A percentile compares a stretch with the other conserved stretches of the same genome.
phyloP scores from a whole-genome alignment of 2,113 vertebrate species.

The Microtus pennsylvanicus region DNA sequence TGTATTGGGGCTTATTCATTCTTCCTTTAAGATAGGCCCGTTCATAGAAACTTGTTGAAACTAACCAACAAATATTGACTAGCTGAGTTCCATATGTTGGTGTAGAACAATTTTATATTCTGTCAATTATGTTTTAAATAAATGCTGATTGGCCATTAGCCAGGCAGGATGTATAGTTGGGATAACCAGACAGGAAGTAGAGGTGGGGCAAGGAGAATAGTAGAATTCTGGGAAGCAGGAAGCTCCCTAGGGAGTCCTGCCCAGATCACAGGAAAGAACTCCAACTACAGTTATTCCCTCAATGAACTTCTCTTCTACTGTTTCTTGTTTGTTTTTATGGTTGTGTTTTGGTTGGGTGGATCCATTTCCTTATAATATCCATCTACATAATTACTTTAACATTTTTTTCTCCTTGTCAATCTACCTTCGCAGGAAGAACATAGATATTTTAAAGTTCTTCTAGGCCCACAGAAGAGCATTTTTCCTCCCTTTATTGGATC shows the following conservation, averaged over 20 bases:
- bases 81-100: neutral
- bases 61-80: neutral
- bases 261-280: neutral
- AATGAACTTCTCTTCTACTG: neutral
- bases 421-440: neutral
- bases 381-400: neutral
- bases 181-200: too few species aligned
- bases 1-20: neutral
- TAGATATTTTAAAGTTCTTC: neutral
- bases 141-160: too few species aligned
- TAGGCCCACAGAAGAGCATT: neutral
- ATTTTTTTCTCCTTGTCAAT: neutral
- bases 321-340: neutral
- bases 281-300: neutral
- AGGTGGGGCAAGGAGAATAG: too few species aligned
- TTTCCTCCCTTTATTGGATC: neutral
- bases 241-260: too few species aligned
- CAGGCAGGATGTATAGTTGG: too few species aligned
- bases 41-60: neutral
- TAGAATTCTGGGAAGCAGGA: too few species aligned
- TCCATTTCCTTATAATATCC: neutral
- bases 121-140: too few species aligned
- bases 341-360: neutral
- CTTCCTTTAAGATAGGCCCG: neutral
- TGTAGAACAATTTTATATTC: too few species aligned